These are phyloP conservation scores for Mormyrops attenuatus DNA, from an alignment of 2,797 vertebrate species.

Conservation along the genomic window DNA sequence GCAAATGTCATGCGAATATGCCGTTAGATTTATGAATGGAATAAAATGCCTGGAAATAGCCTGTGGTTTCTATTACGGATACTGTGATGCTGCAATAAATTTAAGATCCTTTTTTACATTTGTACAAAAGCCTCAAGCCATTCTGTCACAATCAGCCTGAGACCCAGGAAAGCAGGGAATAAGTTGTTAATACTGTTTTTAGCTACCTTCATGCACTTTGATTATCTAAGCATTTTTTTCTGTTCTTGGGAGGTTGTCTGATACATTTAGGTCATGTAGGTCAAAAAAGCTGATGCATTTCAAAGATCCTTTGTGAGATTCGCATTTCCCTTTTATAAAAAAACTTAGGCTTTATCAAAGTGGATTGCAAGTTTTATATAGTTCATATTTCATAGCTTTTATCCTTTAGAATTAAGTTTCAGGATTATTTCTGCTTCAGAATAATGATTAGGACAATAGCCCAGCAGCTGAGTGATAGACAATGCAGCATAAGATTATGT, in stretches of 20 bases:
- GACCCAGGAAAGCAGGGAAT: not conserved
- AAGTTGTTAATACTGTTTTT: conserved; percentile 1
- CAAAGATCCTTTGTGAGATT: not conserved
- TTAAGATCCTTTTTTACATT: conserved; percentile 4
- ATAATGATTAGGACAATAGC: not conserved
- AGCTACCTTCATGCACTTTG: not conserved
- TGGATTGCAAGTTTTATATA: not conserved
- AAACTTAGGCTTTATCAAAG: not conserved
- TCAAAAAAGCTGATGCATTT: not conserved
- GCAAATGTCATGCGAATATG: conserved; percentile 11
- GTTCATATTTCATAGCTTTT: not conserved
- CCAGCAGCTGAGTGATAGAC: not conserved
- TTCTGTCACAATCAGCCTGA: not conserved
- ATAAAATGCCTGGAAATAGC: conserved; percentile 1
- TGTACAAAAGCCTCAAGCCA: not conserved
- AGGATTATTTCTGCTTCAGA: not conserved
- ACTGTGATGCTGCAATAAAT: not conserved
- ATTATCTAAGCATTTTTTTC: not conserved
- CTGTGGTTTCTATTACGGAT: not conserved
- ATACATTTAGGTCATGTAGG: not conserved
- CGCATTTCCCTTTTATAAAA: not conserved
- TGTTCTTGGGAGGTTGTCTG: not conserved
- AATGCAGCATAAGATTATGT: not conserved
- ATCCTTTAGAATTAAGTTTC: conserved; percentile 2
- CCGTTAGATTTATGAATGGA: conserved; percentile 4